Percentiles rank a stretch among this genome's conserved stretches.
phyloP scores from a whole-genome alignment of 1,140 invertebrate genomes.

The Mylabris phalerata region DNA sequence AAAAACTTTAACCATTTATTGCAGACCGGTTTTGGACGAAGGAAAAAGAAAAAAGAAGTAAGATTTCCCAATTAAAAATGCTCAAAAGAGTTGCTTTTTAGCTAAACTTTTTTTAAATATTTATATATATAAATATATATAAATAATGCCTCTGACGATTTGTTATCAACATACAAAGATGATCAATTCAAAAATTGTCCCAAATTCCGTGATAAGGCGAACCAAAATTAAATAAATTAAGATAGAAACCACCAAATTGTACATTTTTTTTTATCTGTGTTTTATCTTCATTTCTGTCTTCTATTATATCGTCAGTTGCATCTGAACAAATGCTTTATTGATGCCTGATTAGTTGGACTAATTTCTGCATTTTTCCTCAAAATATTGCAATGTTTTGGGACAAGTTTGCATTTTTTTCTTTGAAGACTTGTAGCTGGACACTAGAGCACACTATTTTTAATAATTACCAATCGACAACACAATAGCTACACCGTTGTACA shows the following conservation, averaged over 20 bases:
- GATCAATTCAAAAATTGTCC: too few relatives aligned
- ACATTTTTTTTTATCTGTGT: background rate
- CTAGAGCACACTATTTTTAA: background rate
- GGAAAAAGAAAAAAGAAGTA: slow-evolving; percentile 96
- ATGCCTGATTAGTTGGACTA: slow-evolving; percentile 9
- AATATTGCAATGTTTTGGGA: background rate
- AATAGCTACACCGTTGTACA: too few relatives aligned
- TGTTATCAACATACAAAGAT: background rate
- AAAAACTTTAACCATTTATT: slow-evolving; percentile 50
- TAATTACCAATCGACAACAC: too few relatives aligned
- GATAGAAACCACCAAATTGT: too few relatives aligned
- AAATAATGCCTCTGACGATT: slow-evolving; percentile 39
- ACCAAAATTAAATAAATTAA: too few relatives aligned
- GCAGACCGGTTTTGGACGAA: slow-evolving; percentile 83
- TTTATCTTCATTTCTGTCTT: slow-evolving; percentile 18
- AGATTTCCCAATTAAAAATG: slow-evolving; percentile 49
- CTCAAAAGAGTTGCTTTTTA: slow-evolving; percentile 40
- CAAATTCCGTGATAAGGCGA: too few relatives aligned
- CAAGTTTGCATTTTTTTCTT: slow-evolving; percentile 2
- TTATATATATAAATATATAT: background rate
- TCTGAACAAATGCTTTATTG: slow-evolving; percentile 18
- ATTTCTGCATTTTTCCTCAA: slow-evolving; percentile 4
- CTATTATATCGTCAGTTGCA: slow-evolving; percentile 36
- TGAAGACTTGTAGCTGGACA: background rate
- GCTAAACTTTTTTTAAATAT: slow-evolving; percentile 4